phyloP scores from a whole-genome alignment of 2,888 invertebrate species.

The Lucinisca nassula region DNA sequence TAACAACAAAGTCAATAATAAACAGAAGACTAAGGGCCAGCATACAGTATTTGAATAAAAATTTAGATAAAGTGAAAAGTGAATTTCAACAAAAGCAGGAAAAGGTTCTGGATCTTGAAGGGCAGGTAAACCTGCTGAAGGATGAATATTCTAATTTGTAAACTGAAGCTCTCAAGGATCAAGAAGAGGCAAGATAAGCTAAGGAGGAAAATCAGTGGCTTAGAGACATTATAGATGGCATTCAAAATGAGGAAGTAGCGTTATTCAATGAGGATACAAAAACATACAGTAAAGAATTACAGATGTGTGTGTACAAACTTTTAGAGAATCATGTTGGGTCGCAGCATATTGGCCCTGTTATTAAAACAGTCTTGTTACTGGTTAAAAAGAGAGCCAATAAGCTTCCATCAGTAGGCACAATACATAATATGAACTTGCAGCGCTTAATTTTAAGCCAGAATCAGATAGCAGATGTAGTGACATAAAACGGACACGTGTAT shows the following conservation, averaged over 20 bases:
- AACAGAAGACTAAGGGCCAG: neutral
- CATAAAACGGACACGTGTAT: conserved; percentile 8
- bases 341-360: conserved; percentile 33
- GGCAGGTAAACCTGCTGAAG: neutral
- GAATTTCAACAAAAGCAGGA: neutral
- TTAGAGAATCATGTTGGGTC: conserved; percentile 5
- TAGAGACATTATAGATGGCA: neutral
- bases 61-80: neutral
- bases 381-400: conserved; percentile 24
- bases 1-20: neutral
- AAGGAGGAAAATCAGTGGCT: conserved; percentile 25
- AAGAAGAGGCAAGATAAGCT: neutral
- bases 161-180: neutral
- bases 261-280: conserved; percentile 23
- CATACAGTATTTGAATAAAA: neutral
- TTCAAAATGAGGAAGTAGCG: neutral
- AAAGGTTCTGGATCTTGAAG: neutral
- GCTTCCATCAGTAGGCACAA: conserved; percentile 26
- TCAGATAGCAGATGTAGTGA: conserved; percentile 24
- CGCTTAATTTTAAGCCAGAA: conserved; percentile 32
- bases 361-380: conserved; percentile 16
- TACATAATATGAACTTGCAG: conserved; percentile 42
- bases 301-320: conserved; percentile 33
- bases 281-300: neutral
- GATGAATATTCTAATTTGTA: neutral